Evolutionary conservation across 2,797 vertebrate genomes (phyloP).

Genomic region (Anabacerthia variegaticeps): DNA sequence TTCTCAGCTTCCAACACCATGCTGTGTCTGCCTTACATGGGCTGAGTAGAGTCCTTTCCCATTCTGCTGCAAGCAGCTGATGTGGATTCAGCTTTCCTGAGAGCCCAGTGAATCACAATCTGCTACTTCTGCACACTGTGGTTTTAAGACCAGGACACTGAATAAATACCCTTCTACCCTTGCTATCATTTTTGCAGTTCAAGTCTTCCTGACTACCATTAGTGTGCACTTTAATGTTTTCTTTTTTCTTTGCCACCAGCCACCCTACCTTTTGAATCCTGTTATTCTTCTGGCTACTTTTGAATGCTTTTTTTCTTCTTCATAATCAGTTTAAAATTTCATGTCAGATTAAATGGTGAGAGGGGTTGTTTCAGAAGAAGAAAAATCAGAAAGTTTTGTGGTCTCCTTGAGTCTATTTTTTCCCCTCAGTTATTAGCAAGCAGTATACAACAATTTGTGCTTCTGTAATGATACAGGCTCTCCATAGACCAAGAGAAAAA

Average conservation of each 20-base stretch:
- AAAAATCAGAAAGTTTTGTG: background rate
- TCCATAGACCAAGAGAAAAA: background rate
- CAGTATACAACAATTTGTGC: background rate
- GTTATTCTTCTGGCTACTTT: background rate
- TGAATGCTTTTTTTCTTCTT: background rate
- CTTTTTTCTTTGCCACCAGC: background rate
- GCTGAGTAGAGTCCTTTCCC: background rate
- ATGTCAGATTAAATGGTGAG: background rate
- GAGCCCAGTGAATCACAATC: rapidly evolving
- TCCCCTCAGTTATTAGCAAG: background rate
- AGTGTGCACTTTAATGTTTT: background rate
- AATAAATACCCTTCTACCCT: background rate
- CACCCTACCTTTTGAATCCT: background rate
- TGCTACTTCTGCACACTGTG: background rate
- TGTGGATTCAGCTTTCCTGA: background rate
- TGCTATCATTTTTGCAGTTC: background rate
- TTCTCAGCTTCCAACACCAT: background rate
- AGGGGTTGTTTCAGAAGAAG: background rate
- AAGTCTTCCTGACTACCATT: background rate
- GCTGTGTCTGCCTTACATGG: background rate
- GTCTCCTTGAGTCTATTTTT: background rate
- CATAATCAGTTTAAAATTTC: background rate
- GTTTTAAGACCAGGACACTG: background rate
- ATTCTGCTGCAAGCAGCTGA: background rate
- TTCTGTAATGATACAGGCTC: background rate